These are phyloP conservation scores for Trisateles emortualis DNA, from an alignment of 2,888 invertebrate species.

Conservation along the genomic window DNA sequence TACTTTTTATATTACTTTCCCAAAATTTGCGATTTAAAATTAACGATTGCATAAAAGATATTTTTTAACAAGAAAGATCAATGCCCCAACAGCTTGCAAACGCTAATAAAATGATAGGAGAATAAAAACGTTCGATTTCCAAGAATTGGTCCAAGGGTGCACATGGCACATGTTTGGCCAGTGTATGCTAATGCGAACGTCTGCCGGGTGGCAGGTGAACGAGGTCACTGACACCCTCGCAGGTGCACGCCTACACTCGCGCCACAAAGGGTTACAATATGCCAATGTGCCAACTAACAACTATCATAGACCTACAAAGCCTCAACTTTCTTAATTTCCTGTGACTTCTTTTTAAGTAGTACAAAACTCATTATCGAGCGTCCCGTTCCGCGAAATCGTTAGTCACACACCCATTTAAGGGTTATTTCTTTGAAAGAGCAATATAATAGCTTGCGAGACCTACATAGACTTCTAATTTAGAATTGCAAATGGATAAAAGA, in stretches of 20 bases:
- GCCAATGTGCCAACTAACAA: constrained; percentile 25
- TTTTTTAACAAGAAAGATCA: neutral
- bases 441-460: neutral
- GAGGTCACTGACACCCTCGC: constrained; percentile 76
- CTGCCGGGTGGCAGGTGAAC: constrained; percentile 74
- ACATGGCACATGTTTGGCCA: constrained; percentile 50
- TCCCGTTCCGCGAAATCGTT: neutral
- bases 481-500: too few relatives aligned
- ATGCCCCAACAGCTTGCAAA: neutral
- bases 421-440: constrained; percentile 10
- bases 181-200: constrained; percentile 68
- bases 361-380: constrained; percentile 2
- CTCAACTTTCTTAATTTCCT: constrained; percentile 59
- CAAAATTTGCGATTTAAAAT: too few relatives aligned
- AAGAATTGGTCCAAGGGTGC: constrained; percentile 41
- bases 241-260: constrained; percentile 61
- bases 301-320: constrained; percentile 41
- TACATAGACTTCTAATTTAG: neutral
- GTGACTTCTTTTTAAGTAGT: constrained; percentile 37
- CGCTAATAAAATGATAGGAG: constrained; percentile 11
- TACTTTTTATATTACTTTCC: too few relatives aligned
- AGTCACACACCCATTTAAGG: constrained; percentile 17
- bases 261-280: constrained; percentile 41
- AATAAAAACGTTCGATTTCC: constrained; percentile 9
- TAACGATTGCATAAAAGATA: too few relatives aligned